Percentiles rank a stretch among this genome's conserved stretches.
Evolutionary conservation across 2,113 vertebrate genomes (phyloP).

Genomic region (Grus americana): DNA sequence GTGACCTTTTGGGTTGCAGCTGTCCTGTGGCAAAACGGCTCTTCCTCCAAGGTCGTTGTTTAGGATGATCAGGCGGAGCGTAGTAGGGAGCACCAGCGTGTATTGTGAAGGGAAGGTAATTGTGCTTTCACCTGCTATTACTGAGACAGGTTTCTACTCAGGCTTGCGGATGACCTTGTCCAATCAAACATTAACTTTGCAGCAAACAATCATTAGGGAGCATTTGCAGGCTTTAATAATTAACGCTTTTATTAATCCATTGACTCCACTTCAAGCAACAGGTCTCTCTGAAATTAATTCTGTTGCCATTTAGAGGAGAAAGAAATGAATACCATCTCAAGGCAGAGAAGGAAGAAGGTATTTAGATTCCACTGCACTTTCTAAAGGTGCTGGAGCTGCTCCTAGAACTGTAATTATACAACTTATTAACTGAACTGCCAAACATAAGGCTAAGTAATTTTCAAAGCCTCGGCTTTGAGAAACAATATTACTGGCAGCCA

Average conservation of each 20-base stretch:
- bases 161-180: conserved; percentile 31
- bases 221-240: conserved; percentile 43
- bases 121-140: neutral
- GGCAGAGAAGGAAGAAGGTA: neutral
- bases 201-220: conserved; percentile 57
- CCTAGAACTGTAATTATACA: neutral
- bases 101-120: neutral
- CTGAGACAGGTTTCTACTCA: neutral
- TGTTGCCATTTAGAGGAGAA: neutral
- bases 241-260: conserved; percentile 56
- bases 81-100: neutral
- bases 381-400: neutral
- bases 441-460: neutral
- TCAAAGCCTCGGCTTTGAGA: neutral
- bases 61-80: neutral
- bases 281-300: conserved; percentile 13
- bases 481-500: neutral
- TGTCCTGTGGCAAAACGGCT: neutral
- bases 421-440: neutral
- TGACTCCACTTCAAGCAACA: conserved; percentile 21
- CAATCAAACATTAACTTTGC: conserved; percentile 54
- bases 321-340: neutral
- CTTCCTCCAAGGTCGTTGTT: neutral
- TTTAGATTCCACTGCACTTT: neutral
- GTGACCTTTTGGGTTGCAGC: neutral